phyloP scores from a whole-genome alignment of 1,140 invertebrate species.

The Lepidotrigona ventralis region DNA sequence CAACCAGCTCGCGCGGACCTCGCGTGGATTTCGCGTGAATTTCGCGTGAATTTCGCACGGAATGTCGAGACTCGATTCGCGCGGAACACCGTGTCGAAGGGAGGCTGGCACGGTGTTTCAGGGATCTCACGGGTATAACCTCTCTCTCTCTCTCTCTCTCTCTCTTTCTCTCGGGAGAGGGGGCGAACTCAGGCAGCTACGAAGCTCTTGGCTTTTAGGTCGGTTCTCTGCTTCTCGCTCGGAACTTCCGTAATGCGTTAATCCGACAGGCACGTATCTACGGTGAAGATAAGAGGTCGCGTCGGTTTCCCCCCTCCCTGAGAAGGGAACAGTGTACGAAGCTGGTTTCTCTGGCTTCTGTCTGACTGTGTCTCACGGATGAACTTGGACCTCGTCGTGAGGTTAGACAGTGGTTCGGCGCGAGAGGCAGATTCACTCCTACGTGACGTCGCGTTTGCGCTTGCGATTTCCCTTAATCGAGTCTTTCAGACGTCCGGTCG shows the following conservation, averaged over 20 bases:
- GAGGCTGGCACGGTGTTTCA: not conserved
- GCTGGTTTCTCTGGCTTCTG: not conserved
- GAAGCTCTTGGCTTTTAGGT: slow-evolving; percentile 69
- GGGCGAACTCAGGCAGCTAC: not conserved
- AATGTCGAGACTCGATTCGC: not conserved
- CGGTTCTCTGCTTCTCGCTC: slow-evolving; percentile 66
- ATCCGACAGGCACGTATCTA: slow-evolving; percentile 73
- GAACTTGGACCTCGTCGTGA: slow-evolving; percentile 13
- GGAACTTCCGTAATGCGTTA: slow-evolving; percentile 79
- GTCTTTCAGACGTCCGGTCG: slow-evolving; percentile 31
- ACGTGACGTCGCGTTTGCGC: slow-evolving; percentile 59
- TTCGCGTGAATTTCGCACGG: not conserved
- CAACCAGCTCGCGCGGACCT: not conserved
- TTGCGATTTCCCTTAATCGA: slow-evolving; percentile 50
- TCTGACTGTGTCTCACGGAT: slow-evolving; percentile 1
- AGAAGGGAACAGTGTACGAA: no score
- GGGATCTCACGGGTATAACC: slow-evolving; percentile 21
- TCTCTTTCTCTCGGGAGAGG: no score
- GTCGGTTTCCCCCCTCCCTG: slow-evolving; percentile 41
- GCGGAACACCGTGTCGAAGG: slow-evolving; percentile 20
- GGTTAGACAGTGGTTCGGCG: slow-evolving; percentile 35
- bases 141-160: not conserved
- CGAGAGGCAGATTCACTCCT: slow-evolving; percentile 28
- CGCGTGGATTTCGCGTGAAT: not conserved
- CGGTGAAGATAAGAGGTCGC: slow-evolving; percentile 64